Evolutionary conservation across 53 echinoderm and acorn worm species (phyloP).

Genomic region (Mesocentrotus franciscanus): DNA sequence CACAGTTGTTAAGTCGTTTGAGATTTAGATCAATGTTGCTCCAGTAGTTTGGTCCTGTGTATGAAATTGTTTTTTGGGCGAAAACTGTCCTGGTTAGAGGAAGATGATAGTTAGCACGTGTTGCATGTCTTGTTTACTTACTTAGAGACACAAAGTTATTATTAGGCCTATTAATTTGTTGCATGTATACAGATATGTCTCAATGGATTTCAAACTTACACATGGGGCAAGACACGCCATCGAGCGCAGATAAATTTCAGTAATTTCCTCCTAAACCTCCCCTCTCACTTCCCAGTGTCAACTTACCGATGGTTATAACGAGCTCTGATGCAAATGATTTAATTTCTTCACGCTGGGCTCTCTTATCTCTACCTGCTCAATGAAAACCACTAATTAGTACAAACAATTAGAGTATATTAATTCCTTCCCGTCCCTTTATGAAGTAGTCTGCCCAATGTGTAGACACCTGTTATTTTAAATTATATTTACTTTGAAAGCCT

Average conservation of each 20-base stretch:
- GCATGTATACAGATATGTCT: neutral
- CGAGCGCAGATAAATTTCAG: neutral
- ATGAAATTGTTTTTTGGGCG: too few species aligned
- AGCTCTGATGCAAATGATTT: neutral
- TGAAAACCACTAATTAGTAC: neutral
- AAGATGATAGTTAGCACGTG: too few species aligned
- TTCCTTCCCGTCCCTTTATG: neutral
- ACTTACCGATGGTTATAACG: neutral
- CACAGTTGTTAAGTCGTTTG: too few species aligned
- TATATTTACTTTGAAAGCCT: neutral
- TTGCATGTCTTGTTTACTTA: too few species aligned
- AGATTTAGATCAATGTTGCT: too few species aligned
- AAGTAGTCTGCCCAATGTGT: neutral
- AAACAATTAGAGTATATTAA: slow-evolving; percentile 17
- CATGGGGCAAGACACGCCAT: neutral
- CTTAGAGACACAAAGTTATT: too few species aligned
- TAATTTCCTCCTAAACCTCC: slow-evolving; percentile 1
- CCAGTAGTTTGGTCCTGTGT: too few species aligned
- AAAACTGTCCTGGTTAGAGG: too few species aligned
- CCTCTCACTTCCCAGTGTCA: neutral
- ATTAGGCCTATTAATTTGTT: neutral
- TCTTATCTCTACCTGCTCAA: slow-evolving; percentile 7
- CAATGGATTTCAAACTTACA: neutral
- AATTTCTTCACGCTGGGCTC: neutral
- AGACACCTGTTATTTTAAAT: neutral